Conservation (phyloP, 2,113 vertebrate genomes). For the Chroicocephalus ridibundus region DNA sequence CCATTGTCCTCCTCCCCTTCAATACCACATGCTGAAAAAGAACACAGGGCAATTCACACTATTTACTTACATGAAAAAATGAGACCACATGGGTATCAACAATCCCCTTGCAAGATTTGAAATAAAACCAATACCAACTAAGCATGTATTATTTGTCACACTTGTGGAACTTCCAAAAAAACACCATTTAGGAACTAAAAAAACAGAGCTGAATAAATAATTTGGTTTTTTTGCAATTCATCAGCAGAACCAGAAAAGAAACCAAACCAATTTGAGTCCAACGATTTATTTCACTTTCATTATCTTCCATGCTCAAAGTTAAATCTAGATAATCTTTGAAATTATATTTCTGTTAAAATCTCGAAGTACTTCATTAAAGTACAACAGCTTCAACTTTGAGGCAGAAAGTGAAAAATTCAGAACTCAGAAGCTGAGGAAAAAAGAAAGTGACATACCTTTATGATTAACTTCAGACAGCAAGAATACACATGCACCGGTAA, state of each 20-base stretch:
- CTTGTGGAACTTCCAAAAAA: neutral
- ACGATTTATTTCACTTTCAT: neutral
- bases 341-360: neutral
- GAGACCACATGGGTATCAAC: neutral
- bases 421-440: neutral
- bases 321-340: neutral
- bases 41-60: neutral
- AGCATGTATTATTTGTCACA: neutral
- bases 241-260: neutral
- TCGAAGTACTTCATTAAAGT: neutral
- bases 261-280: neutral
- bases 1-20: neutral
- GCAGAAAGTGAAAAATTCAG: neutral
- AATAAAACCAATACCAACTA: neutral
- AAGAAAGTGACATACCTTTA: neutral
- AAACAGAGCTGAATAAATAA: neutral
- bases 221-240: neutral
- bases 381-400: neutral
- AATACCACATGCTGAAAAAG: neutral
- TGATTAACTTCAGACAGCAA: slow-evolving; percentile 1
- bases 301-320: neutral
- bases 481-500: neutral
- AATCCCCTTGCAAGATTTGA: neutral
- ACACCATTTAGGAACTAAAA: neutral
- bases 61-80: neutral